phyloP scores from a whole-genome alignment of 2,888 invertebrate genomes.

The Chrysodeixis includens region DNA sequence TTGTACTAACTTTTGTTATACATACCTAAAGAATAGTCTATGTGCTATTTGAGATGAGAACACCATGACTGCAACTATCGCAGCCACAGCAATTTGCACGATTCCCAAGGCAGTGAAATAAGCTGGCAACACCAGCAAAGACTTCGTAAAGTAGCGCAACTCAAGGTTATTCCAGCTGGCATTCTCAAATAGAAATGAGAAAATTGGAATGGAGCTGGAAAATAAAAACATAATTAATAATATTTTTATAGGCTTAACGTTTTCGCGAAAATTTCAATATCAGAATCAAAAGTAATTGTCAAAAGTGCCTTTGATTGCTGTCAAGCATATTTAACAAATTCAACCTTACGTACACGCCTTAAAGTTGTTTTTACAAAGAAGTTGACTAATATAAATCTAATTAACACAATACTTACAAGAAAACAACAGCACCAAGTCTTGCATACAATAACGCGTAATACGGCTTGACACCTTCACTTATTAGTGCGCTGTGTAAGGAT shows the following conservation, averaged over 20 bases:
- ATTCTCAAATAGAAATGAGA: slow-evolving; percentile 72
- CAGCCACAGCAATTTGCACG: slow-evolving; percentile 87
- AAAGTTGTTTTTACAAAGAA: too few species aligned
- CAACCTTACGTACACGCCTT: too few species aligned
- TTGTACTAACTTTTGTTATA: background rate
- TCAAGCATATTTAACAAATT: too few species aligned
- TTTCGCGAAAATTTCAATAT: too few species aligned
- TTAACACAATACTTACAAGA: slow-evolving; percentile 79
- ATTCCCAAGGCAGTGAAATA: slow-evolving; percentile 91
- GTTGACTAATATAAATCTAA: background rate
- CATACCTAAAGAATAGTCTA: slow-evolving; percentile 90
- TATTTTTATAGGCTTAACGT: too few species aligned
- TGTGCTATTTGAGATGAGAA: slow-evolving; percentile 92
- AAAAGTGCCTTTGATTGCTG: too few species aligned
- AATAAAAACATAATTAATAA: slow-evolving; percentile 2
- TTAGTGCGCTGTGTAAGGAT: slow-evolving; percentile 88
- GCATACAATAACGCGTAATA: slow-evolving; percentile 87
- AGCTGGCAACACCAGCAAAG: slow-evolving; percentile 89
- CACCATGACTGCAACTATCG: slow-evolving; percentile 88
- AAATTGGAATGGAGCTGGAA: slow-evolving; percentile 72
- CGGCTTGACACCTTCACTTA: slow-evolving; percentile 89
- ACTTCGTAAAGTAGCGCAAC: slow-evolving; percentile 80
- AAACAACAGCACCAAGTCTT: slow-evolving; percentile 79
- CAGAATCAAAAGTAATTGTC: too few species aligned
- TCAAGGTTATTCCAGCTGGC: slow-evolving; percentile 77